These are phyloP conservation scores for Pelagia noctiluca DNA, from an alignment of 30 jellyfish, hydroid and myxozoan genomes.

Conservation along the genomic window DNA sequence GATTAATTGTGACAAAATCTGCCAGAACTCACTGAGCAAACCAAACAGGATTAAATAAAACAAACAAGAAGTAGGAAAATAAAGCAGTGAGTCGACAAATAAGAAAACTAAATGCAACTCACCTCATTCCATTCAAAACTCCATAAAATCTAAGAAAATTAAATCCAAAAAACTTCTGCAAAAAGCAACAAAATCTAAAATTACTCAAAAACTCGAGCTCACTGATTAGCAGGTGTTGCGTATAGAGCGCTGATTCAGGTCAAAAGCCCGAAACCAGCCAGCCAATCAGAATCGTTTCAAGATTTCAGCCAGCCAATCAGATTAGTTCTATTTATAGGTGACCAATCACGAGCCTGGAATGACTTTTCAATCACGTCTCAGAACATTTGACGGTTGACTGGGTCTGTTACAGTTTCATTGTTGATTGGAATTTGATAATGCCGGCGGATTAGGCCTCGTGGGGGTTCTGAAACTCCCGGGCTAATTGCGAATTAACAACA, in stretches of 20 bases:
- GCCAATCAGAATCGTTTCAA: slow-evolving; percentile 55
- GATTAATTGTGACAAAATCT: too few species aligned
- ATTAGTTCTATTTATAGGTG: neutral
- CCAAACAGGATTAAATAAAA: too few species aligned
- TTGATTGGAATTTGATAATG: too few species aligned
- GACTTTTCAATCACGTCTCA: slow-evolving; percentile 5
- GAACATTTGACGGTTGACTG: slow-evolving; percentile 53
- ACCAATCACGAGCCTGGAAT: slow-evolving; percentile 28
- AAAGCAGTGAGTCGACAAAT: too few species aligned
- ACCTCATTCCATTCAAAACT: slow-evolving; percentile 36
- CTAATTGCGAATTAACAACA: too few species aligned
- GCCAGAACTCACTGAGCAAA: too few species aligned
- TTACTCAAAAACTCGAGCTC: slow-evolving; percentile 22
- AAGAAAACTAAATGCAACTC: too few species aligned
- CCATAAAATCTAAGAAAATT: slow-evolving; percentile 22
- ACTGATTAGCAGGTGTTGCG: slow-evolving; percentile 69
- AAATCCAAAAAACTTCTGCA: slow-evolving; percentile 21
- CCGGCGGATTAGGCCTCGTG: too few species aligned
- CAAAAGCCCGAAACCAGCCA: slow-evolving; percentile 18
- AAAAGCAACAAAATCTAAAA: slow-evolving; percentile 10
- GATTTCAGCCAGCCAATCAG: slow-evolving; percentile 26
- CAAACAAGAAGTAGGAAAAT: too few species aligned
- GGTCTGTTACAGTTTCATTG: neutral
- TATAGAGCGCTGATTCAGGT: slow-evolving; percentile 50
- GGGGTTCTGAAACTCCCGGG: too few species aligned